These are phyloP conservation scores for Drymonia ruficornis DNA, from an alignment of 2,888 invertebrate genomes.

Conservation along the genomic window DNA sequence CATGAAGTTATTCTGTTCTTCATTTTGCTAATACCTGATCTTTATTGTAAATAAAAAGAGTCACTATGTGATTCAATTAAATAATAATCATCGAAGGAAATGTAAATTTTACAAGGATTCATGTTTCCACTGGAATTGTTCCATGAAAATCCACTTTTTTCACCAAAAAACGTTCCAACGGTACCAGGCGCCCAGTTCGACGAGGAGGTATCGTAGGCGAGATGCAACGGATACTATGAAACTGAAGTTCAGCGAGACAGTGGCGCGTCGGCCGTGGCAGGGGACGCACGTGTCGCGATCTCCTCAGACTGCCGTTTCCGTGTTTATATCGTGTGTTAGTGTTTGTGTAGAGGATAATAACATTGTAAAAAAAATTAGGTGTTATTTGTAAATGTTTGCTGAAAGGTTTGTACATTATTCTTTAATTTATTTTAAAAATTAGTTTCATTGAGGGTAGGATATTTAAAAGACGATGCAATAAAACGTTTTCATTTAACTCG, in stretches of 20 bases:
- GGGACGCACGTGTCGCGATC: conserved; percentile 54
- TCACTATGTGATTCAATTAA: no score
- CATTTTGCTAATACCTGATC: no score
- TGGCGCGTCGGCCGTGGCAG: conserved; percentile 66
- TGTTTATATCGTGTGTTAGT: conserved; percentile 43
- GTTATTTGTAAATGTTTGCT: conserved; percentile 37
- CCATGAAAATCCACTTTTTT: conserved; percentile 44
- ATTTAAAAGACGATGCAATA: background rate
- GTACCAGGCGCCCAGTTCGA: conserved; percentile 64
- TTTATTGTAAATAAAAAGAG: no score
- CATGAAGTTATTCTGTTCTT: no score
- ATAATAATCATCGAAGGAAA: background rate
- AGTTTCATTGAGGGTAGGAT: background rate
- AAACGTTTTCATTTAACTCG: conserved; percentile 1
- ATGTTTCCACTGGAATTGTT: conserved; percentile 20
- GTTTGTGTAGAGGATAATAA: conserved; percentile 30
- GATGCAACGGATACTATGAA: conserved; percentile 61
- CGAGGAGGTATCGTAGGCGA: conserved; percentile 53
- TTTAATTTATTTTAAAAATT: background rate
- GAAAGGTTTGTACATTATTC: conserved; percentile 38
- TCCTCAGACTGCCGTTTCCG: conserved; percentile 28
- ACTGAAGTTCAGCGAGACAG: conserved; percentile 61
- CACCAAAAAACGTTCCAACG: conserved; percentile 37
- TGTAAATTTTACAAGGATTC: background rate
- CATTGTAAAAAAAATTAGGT: conserved; percentile 24